These are phyloP conservation scores for Serranus cabrilla DNA, from an alignment of 2,797 vertebrate genomes.

Conservation along the genomic window DNA sequence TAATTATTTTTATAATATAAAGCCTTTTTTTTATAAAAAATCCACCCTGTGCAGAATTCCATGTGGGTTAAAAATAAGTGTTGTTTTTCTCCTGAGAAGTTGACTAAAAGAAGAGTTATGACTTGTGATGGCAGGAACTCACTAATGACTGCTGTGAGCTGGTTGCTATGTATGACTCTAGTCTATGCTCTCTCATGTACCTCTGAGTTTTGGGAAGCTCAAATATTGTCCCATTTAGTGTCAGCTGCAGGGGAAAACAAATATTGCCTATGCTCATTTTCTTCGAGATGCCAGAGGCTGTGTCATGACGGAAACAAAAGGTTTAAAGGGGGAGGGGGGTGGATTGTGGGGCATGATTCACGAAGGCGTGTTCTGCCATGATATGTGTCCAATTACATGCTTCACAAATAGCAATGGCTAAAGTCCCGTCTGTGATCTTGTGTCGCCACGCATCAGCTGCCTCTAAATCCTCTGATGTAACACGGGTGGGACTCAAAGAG, in stretches of 20 bases:
- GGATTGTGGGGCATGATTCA: slow-evolving; percentile 36
- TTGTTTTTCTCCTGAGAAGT: slow-evolving; percentile 26
- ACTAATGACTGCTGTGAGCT: slow-evolving; percentile 50
- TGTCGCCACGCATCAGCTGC: slow-evolving; percentile 11
- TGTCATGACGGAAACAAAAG: slow-evolving; percentile 29
- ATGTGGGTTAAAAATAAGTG: slow-evolving; percentile 27
- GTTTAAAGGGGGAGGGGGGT: not conserved
- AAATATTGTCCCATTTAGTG: slow-evolving; percentile 64
- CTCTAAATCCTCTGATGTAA: slow-evolving; percentile 26
- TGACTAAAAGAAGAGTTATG: slow-evolving; percentile 23
- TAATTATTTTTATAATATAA: slow-evolving; percentile 23
- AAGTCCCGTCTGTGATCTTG: slow-evolving; percentile 36
- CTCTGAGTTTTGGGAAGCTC: slow-evolving; percentile 46
- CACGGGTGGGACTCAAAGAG: not conserved
- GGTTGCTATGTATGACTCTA: slow-evolving; percentile 39
- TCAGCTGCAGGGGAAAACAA: slow-evolving; percentile 58
- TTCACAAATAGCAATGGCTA: slow-evolving; percentile 38
- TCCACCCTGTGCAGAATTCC: slow-evolving; percentile 3
- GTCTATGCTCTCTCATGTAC: slow-evolving; percentile 40
- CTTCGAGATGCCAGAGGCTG: slow-evolving; percentile 29
- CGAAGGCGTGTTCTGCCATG: not conserved
- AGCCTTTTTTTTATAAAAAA: not conserved
- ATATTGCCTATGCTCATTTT: slow-evolving; percentile 43
- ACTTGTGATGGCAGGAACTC: slow-evolving; percentile 41
- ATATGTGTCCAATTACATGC: slow-evolving; percentile 37